Base-by-base conservation (phyloP, 2,888 invertebrate species). In the Tyria jacobaeae region DNA sequence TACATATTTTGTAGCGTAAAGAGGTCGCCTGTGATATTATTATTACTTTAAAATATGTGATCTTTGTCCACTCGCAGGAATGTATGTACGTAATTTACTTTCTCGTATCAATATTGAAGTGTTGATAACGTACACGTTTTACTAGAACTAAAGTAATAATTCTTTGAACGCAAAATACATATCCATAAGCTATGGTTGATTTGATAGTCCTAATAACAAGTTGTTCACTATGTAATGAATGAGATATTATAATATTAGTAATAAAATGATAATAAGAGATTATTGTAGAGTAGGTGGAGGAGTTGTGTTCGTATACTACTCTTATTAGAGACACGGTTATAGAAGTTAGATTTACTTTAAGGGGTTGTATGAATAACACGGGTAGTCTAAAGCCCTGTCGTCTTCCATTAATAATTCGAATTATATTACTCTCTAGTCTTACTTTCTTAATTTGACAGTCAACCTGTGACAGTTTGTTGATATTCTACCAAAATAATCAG, bases 21-120 rank as follows among this genome's bases (percentile, higher is more conserved):
- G 71, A 66, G 75, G 75, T 75, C 75, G 48, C 51, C 60, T 39
- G 61, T 70, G 60, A 62, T 77, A 71, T 69, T 68, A 68, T 59
- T 62, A 64, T 41, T 53, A 55, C 35, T 59, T 54, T 59, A 52
- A 62, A 57, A 58, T 59, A 61, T 57, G 48, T 62, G 53, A 56
- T 66, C 54, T 50, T 58, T 62, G 62, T 49, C 49, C 57, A 27
- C 39, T 52, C 41, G 48, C 21, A 52, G 61, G 50, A 64, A 64
- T 59, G 34, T 61, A 54, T 52, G 53, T 55, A 55, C 44, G 50
- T 44, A 60, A 50, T 56, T 51, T 52, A 58, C 58, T 51, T 55
- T 37, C 55, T 57, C 12, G 24, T 50, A 58, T 57, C n/a, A 48
- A 48, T 31, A 31, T 49, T 55, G n/a, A 39, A 50, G 7, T 44